phyloP scores from a whole-genome alignment of 2,797 vertebrate species.

The Propithecus perrieri region DNA sequence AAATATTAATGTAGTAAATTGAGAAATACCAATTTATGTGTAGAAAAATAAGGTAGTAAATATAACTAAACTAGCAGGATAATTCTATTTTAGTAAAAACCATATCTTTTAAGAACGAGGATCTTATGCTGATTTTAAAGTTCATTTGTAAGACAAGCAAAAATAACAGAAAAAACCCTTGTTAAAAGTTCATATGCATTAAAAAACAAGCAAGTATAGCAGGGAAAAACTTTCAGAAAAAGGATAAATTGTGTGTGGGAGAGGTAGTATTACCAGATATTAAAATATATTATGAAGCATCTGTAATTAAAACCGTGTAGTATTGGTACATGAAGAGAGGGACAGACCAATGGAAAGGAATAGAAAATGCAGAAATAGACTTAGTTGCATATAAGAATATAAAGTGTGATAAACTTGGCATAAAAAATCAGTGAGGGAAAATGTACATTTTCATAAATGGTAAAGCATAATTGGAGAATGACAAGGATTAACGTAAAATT shows the following conservation, averaged over 20 bases:
- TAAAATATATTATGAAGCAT: neutral
- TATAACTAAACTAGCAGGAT: neutral
- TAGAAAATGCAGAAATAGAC: neutral
- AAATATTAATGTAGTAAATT: neutral
- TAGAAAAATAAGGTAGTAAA: conserved; percentile 14
- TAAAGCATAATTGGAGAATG: neutral
- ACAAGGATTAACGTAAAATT: neutral
- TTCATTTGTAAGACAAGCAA: conserved; percentile 1
- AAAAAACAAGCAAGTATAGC: neutral
- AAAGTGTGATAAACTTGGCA: neutral
- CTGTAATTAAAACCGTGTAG: neutral
- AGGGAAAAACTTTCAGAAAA: neutral
- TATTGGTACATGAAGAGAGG: neutral
- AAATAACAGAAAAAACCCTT: neutral
- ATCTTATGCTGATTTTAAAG: neutral
- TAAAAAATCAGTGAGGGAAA: neutral
- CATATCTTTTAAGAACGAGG: neutral
- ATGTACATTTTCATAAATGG: neutral
- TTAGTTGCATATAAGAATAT: neutral
- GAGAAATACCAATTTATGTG: neutral
- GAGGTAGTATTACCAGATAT: neutral
- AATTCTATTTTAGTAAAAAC: conserved; percentile 19
- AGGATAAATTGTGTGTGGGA: neutral
- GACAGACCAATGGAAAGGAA: neutral
- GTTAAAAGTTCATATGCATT: neutral